Evolutionary conservation across 2,888 invertebrate species (phyloP), one percentile per base, ranked within the genome.

Genomic region (Bruchidius siliquastri): DNA sequence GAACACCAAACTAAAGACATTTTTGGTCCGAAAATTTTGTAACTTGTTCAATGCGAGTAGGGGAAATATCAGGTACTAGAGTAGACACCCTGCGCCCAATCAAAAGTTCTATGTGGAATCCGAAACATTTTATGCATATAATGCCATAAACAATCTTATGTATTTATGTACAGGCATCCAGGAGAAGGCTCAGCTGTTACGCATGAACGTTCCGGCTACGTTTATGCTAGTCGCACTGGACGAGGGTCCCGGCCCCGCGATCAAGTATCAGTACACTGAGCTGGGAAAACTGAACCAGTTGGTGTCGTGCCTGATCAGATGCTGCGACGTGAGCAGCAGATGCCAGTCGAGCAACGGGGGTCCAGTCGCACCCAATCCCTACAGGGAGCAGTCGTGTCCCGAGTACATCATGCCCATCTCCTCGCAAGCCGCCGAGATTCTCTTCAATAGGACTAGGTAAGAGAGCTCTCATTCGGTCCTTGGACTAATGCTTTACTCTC

Each of bases 201-300:
- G 89, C 92, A 88, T 98, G 82, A 95, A 96, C 87, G 95, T 98
- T 73, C 93, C 97, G 71, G 93, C 95, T 74, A 92, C 94, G 76
- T 96, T 98, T 83, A 94, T 98, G 90, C 90, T 93, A 80, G 94
- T 98, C 68, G 96, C 97, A 66, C 90, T 97, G 84, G 97, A 98
- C 82, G 98, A 98, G 84, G 95, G 96, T 0, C 94, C 96, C 0
- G 94, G 96, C 6, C 95, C 96, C 22, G 92, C 96, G 70, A 97
- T 97, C 80, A 98, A 98, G 88, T 97, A 97, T 87, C 98, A 97
- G 86, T 97, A 96, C 87, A 95, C 96, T 0, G 98, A 98, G 86
- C 90, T 98, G 69, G 94, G 95, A 71, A 97, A 97, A 88, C 89
- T 98, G 77, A 97, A 97, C 88, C 96, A 97, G 88, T 90, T 94